Base-by-base conservation (phyloP, 2,113 vertebrate genomes). In the Saccopteryx leptura region DNA sequence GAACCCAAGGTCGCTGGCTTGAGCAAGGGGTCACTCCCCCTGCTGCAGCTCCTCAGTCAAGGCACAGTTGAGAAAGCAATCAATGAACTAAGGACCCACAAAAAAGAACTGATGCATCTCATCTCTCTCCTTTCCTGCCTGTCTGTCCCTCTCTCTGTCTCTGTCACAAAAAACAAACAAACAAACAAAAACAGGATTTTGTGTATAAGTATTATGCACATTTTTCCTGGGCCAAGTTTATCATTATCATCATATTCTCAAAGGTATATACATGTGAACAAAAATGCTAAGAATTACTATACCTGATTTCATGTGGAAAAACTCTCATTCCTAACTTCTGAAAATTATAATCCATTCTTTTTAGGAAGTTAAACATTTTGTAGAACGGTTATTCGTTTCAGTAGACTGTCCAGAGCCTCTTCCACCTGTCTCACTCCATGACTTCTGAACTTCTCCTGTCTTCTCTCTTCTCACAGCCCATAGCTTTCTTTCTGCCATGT, bases 281-380 rank as follows among this genome's bases (percentile, higher is more conserved):
- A 80, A 94, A 80, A 46, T 65, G 12, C 79, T 68, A 76, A 74
- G 33, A 94, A 83, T 79, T 56, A 75, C 48, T 81, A 11, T 15
- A 89, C 19, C 69, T 52, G 66, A 81, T 75, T 61, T 50, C 23
- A 86, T n/a, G 4, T 69, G 24, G 24, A 92, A 93, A 58, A 95
- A 50, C 23, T 93, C 33, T 84, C 28, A 69, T 71, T 87, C 39
- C 58, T 1, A 7, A 61, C 39, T 80, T 90, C 15, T 52, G 39
- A 86, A 91, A 60, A 72, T 74, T 86, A 26, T 31, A 52, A 63
- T 83, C 68, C 10, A 26, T 10, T 18, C 21, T 78, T 89, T 83
- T 74, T 2, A 54, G 54, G 24, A 69, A 80, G 18, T 46, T 24
- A 46, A 50, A 11, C 18, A 54, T 66, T 80, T 0, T 0, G 9